phyloP scores from a whole-genome alignment of 2,888 invertebrate species.

The Drosophila meridionalis region DNA sequence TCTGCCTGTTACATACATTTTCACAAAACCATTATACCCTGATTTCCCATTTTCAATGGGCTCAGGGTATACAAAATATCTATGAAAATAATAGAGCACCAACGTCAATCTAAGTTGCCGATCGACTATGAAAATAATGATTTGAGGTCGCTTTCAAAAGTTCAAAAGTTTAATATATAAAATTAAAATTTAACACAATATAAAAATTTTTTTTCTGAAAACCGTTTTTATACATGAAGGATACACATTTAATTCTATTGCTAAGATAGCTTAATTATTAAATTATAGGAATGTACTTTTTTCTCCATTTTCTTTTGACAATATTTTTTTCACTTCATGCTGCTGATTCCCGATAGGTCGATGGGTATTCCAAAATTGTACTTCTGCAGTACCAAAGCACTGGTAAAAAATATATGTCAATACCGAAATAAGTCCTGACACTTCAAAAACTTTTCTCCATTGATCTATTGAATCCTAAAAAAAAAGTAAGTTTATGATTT shows the following conservation, averaged over 20 bases:
- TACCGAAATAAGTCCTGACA: slow-evolving; percentile 3
- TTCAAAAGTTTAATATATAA: background rate
- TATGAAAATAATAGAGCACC: too few relatives aligned
- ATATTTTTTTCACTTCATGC: background rate
- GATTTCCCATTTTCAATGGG: too few relatives aligned
- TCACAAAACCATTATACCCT: too few relatives aligned
- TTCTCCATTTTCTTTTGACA: background rate
- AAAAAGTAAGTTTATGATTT: background rate
- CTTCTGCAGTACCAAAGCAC: slow-evolving; percentile 7
- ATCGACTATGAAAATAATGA: too few relatives aligned
- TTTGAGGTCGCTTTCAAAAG: too few relatives aligned
- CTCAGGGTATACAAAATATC: too few relatives aligned
- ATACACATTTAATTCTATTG: background rate
- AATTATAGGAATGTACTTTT: background rate
- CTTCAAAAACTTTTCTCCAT: slow-evolving; percentile 14
- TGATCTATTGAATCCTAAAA: slow-evolving; percentile 10
- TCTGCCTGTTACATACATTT: too few relatives aligned
- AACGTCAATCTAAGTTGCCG: too few relatives aligned
- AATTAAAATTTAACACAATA: background rate
- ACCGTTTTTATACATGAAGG: background rate
- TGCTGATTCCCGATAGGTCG: background rate
- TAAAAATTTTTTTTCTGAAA: background rate
- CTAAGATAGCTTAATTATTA: background rate
- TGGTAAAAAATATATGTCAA: slow-evolving; percentile 8
- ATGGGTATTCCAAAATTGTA: slow-evolving; percentile 7